A percentile compares a stretch with the other conserved stretches of the same genome.
These are phyloP conservation scores for Phymanthus crucifer DNA, from an alignment of 92 coral and sea anemone genomes.

Conservation along the genomic window DNA sequence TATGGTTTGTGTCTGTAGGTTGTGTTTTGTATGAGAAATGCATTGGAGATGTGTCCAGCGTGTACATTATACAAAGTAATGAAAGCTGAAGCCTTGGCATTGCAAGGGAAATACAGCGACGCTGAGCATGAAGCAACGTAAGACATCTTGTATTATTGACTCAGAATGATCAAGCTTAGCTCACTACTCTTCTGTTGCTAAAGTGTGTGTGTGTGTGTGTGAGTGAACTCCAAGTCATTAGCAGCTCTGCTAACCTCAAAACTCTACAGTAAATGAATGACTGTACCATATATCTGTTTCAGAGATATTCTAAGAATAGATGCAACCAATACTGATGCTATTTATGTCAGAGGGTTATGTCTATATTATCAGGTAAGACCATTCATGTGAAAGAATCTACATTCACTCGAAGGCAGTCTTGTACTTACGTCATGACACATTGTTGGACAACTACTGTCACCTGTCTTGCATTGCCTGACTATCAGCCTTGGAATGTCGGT, in stretches of 20 bases:
- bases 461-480: no score
- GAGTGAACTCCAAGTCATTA: no score
- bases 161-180: background rate
- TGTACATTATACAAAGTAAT: slow-evolving; percentile 76
- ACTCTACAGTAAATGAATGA: no score
- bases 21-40: slow-evolving; percentile 79
- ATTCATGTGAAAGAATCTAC: no score
- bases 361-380: slow-evolving; percentile 87
- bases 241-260: no score
- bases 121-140: slow-evolving; percentile 92
- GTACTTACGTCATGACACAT: no score
- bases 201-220: no score
- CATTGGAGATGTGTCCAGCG: slow-evolving; percentile 74
- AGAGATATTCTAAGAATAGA: slow-evolving; percentile 52
- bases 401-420: no score
- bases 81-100: slow-evolving; percentile 94
- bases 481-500: no score
- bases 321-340: slow-evolving; percentile 84
- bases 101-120: slow-evolving; percentile 86
- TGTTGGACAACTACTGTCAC: no score
- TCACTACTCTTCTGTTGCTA: background rate
- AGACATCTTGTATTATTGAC: slow-evolving; percentile 31
- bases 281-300: slow-evolving; percentile 2
- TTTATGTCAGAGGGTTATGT: slow-evolving; percentile 94
- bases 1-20: slow-evolving; percentile 60